Evolutionary conservation across 2,888 invertebrate genomes (phyloP).

Genomic region (Cistogaster globosa): DNA sequence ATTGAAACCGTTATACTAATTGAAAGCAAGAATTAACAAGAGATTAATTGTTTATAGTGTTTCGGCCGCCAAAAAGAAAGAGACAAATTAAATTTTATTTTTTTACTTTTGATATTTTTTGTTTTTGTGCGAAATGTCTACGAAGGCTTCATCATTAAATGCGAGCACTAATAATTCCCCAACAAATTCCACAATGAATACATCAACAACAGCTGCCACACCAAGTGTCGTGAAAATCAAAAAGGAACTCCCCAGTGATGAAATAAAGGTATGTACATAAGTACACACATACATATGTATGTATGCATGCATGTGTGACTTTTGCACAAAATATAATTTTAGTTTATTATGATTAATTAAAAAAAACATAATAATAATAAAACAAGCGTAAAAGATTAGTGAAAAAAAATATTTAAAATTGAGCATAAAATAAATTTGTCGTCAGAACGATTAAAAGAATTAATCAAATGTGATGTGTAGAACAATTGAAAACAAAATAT

Average conservation of each 20-base stretch:
- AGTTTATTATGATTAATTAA: no score
- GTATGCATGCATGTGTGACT: neutral
- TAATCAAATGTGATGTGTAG: no score
- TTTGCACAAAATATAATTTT: no score
- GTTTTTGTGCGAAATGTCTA: constrained; percentile 83
- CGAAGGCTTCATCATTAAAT: constrained; percentile 83
- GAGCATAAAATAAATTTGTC: no score
- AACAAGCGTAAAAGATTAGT: no score
- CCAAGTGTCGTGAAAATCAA: constrained; percentile 83
- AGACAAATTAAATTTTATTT: neutral
- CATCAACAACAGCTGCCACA: constrained; percentile 63
- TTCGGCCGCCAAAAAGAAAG: neutral
- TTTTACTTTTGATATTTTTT: neutral
- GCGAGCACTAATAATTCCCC: constrained; percentile 71
- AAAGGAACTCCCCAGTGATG: constrained; percentile 89
- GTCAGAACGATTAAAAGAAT: no score
- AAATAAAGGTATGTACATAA: constrained; percentile 87
- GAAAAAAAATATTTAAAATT: no score
- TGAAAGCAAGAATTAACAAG: constrained; percentile 40
- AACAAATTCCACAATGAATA: constrained; percentile 68
- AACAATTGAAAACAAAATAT: no score
- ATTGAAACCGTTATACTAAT: neutral
- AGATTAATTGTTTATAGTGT: constrained; percentile 6
- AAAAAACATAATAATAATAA: no score
- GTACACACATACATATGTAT: neutral